Evolutionary conservation across 2,888 invertebrate genomes (phyloP).

Genomic region (Linyphia triangularis): DNA sequence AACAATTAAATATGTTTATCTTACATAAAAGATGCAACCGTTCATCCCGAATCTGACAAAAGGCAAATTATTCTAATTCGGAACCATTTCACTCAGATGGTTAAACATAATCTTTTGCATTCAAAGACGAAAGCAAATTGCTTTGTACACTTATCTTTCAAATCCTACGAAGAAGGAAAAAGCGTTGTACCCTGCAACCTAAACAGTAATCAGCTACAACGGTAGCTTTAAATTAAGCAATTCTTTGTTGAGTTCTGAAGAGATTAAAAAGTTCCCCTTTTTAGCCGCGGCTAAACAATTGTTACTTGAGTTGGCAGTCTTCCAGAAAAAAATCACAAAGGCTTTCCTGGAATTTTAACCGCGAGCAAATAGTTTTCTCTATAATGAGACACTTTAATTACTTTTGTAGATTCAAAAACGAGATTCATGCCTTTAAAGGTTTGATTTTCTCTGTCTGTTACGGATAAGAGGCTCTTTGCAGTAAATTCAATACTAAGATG

Average conservation of each 20-base stretch:
- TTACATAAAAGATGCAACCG: conserved; percentile 17
- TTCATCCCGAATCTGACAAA: conserved; percentile 22
- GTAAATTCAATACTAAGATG: neutral
- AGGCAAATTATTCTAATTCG: conserved; percentile 36
- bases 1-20: conserved; percentile 17
- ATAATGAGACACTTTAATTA: conserved; percentile 72
- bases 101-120: conserved; percentile 43
- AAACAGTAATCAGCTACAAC: conserved; percentile 43
- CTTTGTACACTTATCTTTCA: conserved; percentile 54
- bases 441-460: conserved; percentile 28
- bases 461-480: neutral
- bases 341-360: conserved; percentile 67
- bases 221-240: conserved; percentile 61
- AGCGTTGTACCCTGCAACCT: conserved; percentile 7
- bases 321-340: conserved; percentile 68
- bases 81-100: conserved; percentile 40
- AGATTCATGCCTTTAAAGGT: conserved; percentile 57
- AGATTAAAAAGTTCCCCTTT: conserved; percentile 58
- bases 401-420: conserved; percentile 51
- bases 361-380: conserved; percentile 62
- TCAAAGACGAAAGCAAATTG: conserved; percentile 60
- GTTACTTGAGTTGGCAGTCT: conserved; percentile 44
- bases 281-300: conserved; percentile 36
- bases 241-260: conserved; percentile 51
- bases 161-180: conserved; percentile 12